A percentile compares a stretch with the other conserved stretches of the same genome.
phyloP scores from a whole-genome alignment of 2,888 invertebrate genomes.

The Actias luna region DNA sequence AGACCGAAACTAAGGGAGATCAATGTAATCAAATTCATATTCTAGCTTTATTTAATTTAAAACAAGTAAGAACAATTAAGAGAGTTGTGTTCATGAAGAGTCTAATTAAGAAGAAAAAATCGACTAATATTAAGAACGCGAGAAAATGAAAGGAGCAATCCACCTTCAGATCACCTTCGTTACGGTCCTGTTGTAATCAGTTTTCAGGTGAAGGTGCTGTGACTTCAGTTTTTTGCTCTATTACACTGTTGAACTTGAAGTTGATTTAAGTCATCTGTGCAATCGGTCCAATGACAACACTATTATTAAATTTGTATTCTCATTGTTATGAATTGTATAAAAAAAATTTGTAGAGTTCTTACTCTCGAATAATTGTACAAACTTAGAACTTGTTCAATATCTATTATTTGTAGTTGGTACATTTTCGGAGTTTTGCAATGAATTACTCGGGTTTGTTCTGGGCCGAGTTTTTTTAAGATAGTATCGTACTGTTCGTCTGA shows the following conservation, averaged over 20 bases:
- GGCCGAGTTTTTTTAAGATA: not conserved
- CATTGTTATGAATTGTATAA: slow-evolving; percentile 13
- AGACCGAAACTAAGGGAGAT: not conserved
- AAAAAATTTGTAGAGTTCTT: not conserved
- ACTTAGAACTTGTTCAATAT: not conserved
- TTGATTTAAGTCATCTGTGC: slow-evolving; percentile 27
- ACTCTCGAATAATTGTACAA: not conserved
- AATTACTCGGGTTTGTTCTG: not conserved
- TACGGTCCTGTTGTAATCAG: slow-evolving; percentile 22
- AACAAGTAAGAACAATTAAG: not conserved
- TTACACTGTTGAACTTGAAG: slow-evolving; percentile 28
- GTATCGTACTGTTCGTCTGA: too few relatives aligned
- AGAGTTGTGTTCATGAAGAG: not conserved
- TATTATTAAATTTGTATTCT: slow-evolving; percentile 11
- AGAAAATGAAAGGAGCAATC: not conserved
- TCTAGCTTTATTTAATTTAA: too few relatives aligned
- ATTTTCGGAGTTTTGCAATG: not conserved
- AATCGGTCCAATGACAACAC: slow-evolving; percentile 15
- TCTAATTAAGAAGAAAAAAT: not conserved
- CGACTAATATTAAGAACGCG: not conserved
- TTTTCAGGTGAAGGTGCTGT: slow-evolving; percentile 25
- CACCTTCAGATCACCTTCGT: not conserved
- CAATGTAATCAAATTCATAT: not conserved
- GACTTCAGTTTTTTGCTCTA: slow-evolving; percentile 9
- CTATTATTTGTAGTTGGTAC: not conserved